phyloP scores from a whole-genome alignment of 1,140 invertebrate genomes.

The Bradynema listronoti region DNA sequence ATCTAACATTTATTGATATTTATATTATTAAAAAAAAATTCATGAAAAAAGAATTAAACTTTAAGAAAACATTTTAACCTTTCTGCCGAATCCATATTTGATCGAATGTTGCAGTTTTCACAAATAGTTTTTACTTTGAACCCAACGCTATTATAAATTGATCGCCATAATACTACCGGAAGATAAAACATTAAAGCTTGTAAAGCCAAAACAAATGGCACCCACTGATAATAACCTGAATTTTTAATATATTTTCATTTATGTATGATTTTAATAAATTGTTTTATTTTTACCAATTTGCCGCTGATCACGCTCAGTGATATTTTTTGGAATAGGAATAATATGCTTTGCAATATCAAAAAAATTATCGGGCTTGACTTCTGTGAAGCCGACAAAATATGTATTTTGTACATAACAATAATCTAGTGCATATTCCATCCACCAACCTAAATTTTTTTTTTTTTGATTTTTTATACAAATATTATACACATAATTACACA shows the following conservation, averaged over 20 bases:
- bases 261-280: neutral
- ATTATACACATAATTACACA: too few relatives aligned
- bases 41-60: too few relatives aligned
- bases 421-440: conserved; percentile 57
- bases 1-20: conserved; percentile 4
- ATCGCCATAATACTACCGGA: conserved; percentile 61
- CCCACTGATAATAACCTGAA: conserved; percentile 61
- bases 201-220: conserved; percentile 60
- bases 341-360: conserved; percentile 51
- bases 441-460: too few relatives aligned
- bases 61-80: conserved; percentile 45
- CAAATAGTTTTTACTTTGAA: conserved; percentile 53
- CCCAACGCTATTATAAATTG: conserved; percentile 48
- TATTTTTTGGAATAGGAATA: conserved; percentile 50
- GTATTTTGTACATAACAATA: conserved; percentile 58
- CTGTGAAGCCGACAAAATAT: conserved; percentile 54
- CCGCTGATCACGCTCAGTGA: conserved; percentile 49
- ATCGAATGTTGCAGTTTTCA: conserved; percentile 49
- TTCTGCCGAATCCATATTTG: conserved; percentile 53
- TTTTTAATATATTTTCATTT: conserved; percentile 6
- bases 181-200: conserved; percentile 63
- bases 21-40: too few relatives aligned
- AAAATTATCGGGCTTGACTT: conserved; percentile 48
- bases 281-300: conserved; percentile 41
- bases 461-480: too few relatives aligned